Evolutionary conservation across 2,797 vertebrate species (phyloP).

Genomic region (Coregonus suidteri): DNA sequence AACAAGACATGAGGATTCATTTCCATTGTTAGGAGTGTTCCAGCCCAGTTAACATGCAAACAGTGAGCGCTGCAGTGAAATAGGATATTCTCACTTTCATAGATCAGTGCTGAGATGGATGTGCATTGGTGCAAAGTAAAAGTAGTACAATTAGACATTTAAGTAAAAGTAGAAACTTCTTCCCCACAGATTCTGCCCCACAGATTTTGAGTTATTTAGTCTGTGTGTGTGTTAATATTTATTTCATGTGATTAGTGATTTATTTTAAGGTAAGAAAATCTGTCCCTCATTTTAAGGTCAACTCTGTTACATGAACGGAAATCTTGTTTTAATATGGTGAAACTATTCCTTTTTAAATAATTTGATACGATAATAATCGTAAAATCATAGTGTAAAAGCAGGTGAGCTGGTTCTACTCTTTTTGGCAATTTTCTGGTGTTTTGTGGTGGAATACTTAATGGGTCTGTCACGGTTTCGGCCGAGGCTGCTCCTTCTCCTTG

Average conservation of each 20-base stretch:
- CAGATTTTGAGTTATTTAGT: not conserved
- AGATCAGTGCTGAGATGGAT: slow-evolving; percentile 36
- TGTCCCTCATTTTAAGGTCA: no score
- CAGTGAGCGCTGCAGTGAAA: slow-evolving; percentile 60
- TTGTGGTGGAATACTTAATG: no score
- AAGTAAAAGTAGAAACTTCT: slow-evolving; percentile 26
- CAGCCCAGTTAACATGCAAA: slow-evolving; percentile 70
- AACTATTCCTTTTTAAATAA: no score
- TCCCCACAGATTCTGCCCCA: not conserved
- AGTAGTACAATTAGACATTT: slow-evolving; percentile 5
- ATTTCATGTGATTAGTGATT: not conserved
- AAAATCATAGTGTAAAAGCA: no score
- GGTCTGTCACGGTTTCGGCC: no score
- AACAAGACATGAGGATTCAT: slow-evolving; percentile 60
- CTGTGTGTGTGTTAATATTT: not conserved
- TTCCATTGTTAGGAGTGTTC: slow-evolving; percentile 71
- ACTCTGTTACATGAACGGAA: no score
- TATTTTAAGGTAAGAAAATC: not conserved
- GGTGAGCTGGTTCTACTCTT: no score
- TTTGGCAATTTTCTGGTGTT: no score
- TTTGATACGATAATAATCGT: no score
- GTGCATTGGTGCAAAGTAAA: slow-evolving; percentile 26
- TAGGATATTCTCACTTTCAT: slow-evolving; percentile 65
- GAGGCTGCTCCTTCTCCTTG: no score
- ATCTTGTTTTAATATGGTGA: no score